Evolutionary conservation across 2,888 invertebrate species (phyloP).

Genomic region (Eupelmus urozonus): DNA sequence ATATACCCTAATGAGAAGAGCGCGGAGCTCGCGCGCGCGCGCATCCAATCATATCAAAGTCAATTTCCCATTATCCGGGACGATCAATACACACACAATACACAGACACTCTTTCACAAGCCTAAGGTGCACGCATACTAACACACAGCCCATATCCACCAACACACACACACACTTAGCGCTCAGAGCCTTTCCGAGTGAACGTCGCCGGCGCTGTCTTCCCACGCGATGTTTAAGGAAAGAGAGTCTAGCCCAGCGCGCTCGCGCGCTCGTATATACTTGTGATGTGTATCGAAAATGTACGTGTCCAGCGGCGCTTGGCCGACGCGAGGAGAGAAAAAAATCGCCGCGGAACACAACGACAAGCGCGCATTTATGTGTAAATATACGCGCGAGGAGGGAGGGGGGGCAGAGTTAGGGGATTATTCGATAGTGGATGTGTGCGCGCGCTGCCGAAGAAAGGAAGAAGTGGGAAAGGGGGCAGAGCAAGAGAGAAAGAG

Average conservation of each 20-base stretch:
- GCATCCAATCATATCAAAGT: slow-evolving; percentile 18
- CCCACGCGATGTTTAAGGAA: slow-evolving; percentile 67
- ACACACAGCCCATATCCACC: neutral
- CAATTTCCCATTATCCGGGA: slow-evolving; percentile 29
- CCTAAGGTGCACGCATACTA: neutral
- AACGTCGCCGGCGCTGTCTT: slow-evolving; percentile 67
- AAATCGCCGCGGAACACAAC: neutral
- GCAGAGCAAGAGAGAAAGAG: slow-evolving; percentile 50
- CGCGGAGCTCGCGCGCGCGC: no score
- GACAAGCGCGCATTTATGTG: slow-evolving; percentile 15
- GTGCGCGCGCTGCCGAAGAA: no score
- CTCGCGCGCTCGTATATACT: neutral
- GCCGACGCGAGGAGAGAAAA: neutral
- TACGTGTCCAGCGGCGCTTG: slow-evolving; percentile 1
- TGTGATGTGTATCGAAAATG: neutral
- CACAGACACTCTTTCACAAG: no score
- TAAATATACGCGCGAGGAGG: slow-evolving; percentile 43
- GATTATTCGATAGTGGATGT: slow-evolving; percentile 63
- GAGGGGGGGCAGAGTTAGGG: slow-evolving; percentile 53
- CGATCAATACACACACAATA: slow-evolving; percentile 17
- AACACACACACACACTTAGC: neutral
- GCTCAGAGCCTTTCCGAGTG: slow-evolving; percentile 64
- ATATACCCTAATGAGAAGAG: neutral
- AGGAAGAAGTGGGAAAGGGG: slow-evolving; percentile 51
- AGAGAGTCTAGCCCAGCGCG: slow-evolving; percentile 35